A percentile compares a stretch with the other conserved stretches of the same genome.
Evolutionary conservation across 2,113 vertebrate genomes (phyloP).

Genomic region (Epinephelus fuscoguttatus): DNA sequence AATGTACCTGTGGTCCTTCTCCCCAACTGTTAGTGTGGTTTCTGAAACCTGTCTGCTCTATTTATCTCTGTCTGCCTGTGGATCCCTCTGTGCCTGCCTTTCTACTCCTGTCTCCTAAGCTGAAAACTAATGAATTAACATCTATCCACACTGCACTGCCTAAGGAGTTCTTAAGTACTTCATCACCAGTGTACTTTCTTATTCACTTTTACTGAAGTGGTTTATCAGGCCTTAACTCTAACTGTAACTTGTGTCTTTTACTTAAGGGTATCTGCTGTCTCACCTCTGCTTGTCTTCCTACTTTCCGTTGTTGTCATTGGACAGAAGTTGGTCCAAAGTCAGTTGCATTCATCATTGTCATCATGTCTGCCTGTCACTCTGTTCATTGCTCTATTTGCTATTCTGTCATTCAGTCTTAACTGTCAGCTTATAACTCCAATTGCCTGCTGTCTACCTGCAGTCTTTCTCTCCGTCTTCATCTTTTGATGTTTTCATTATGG

Average conservation of each 20-base stretch:
- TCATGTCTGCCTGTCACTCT: neutral
- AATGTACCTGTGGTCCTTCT: conserved; percentile 17
- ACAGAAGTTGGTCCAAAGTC: neutral
- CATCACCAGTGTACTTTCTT: conserved; percentile 43
- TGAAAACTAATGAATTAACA: conserved; percentile 70
- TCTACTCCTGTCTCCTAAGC: conserved; percentile 43
- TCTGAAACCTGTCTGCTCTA: conserved; percentile 33
- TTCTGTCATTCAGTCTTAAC: conserved; percentile 5
- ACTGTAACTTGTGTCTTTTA: conserved; percentile 30
- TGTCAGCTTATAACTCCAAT: conserved; percentile 3
- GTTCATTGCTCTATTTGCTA: neutral
- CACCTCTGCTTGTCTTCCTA: neutral
- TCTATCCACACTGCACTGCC: conserved; percentile 42
- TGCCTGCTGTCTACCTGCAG: conserved; percentile 4
- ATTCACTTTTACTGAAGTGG: conserved; percentile 43
- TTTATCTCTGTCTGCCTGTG: conserved; percentile 60
- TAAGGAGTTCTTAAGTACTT: conserved; percentile 54
- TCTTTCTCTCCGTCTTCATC: neutral
- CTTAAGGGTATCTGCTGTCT: conserved; percentile 5
- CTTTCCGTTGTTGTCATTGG: neutral
- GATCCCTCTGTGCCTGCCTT: conserved; percentile 42
- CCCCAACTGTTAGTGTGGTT: conserved; percentile 16
- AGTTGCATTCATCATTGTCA: conserved; percentile 2
- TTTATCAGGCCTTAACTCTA: conserved; percentile 25
- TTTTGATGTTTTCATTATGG: neutral